phyloP scores from a whole-genome alignment of 2,113 vertebrate genomes.

The Melanocharis versteri region DNA sequence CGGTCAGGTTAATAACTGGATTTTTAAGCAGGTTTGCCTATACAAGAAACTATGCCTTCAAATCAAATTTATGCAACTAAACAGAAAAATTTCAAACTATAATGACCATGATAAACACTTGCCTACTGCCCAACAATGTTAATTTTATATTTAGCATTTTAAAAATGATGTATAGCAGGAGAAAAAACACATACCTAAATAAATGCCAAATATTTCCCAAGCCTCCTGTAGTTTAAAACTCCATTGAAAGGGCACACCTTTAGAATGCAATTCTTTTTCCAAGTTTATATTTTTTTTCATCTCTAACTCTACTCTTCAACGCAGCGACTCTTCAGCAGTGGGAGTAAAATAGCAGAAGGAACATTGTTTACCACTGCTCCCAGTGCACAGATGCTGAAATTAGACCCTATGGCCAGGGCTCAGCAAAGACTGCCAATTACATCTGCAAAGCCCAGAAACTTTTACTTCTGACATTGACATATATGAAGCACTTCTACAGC shows the following conservation, averaged over 20 bases:
- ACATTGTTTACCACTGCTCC: not conserved
- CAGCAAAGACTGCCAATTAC: not conserved
- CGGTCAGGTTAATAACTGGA: not conserved
- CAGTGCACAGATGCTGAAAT: not conserved
- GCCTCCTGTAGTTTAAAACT: not conserved
- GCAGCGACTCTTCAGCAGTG: not conserved
- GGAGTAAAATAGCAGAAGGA: not conserved
- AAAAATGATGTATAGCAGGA: not conserved
- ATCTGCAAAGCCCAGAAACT: not conserved
- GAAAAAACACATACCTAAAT: not conserved
- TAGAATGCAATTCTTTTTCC: not conserved
- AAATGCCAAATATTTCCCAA: not conserved
- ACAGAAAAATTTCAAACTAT: rapidly evolving
- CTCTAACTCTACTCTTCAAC: not conserved
- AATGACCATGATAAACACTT: not conserved
- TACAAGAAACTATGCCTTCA: not conserved
- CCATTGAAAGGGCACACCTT: not conserved
- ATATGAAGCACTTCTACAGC: not conserved
- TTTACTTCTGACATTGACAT: not conserved
- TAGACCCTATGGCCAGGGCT: not conserved
- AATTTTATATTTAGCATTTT: not conserved
- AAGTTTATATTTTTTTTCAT: not conserved
- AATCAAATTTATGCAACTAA: not conserved
- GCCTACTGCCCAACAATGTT: not conserved
- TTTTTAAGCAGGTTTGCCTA: not conserved